phyloP scores from a whole-genome alignment of 1,140 invertebrate species.

The Pentalonia nigronervosa region DNA sequence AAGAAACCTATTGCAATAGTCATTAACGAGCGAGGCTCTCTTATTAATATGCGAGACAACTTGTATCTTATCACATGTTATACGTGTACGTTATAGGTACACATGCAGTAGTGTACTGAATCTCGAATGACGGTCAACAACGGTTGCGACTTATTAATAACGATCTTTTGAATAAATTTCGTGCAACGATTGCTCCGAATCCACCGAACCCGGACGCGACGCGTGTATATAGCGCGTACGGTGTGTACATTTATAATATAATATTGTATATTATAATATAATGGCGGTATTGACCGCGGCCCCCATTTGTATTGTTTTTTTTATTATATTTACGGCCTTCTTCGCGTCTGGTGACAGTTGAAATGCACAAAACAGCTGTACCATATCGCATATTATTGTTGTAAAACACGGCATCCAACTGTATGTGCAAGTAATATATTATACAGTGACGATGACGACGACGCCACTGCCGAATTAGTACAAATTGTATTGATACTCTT shows the following conservation, averaged over 20 bases:
- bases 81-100: neutral
- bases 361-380: conserved; percentile 40
- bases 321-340: neutral
- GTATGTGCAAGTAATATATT: neutral
- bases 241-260: neutral
- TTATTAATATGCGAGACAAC: neutral
- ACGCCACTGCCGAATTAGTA: conserved; percentile 36
- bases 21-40: neutral
- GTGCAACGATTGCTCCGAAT: neutral
- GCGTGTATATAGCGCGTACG: neutral
- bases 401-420: conserved; percentile 2
- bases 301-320: conserved; percentile 1
- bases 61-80: neutral
- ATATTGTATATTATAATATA: neutral
- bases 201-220: neutral
- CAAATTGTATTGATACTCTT: conserved; percentile 51
- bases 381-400: neutral
- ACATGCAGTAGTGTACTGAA: neutral
- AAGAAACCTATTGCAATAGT: neutral
- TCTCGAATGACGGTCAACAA: neutral
- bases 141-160: neutral
- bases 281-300: neutral
- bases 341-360: neutral
- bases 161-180: conserved; percentile 45
- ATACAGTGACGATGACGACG: neutral